Conservation (phyloP, 2,113 vertebrate species). For the Lethenteron camtschaticum region DNA sequence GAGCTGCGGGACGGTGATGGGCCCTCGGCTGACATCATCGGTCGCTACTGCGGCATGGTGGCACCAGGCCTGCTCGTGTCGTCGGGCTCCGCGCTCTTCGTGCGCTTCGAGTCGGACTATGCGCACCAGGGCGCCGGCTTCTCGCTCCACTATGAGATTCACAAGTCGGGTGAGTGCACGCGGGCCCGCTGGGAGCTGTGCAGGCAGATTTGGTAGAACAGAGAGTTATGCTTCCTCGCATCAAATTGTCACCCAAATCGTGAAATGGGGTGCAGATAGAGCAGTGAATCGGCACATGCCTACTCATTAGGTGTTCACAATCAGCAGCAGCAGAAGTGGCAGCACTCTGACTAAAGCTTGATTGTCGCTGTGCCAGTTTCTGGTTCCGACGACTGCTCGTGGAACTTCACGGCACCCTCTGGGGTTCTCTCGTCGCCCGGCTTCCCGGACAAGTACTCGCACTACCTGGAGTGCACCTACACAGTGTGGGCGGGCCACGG, state of each 20-base stretch:
- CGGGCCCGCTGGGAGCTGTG: too few relatives aligned
- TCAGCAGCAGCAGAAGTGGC: too few relatives aligned
- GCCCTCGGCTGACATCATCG: slow-evolving; percentile 54
- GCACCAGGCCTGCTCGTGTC: slow-evolving; percentile 84
- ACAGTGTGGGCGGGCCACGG: slow-evolving; percentile 58
- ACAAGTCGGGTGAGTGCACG: slow-evolving; percentile 53
- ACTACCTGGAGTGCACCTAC: slow-evolving; percentile 89
- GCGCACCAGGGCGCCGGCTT: slow-evolving; percentile 93
- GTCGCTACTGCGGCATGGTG: slow-evolving; percentile 90
- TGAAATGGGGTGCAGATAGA: too few relatives aligned
- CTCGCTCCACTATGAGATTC: slow-evolving; percentile 92
- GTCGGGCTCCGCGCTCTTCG: slow-evolving; percentile 60
- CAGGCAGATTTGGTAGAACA: too few relatives aligned
- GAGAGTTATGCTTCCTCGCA: too few relatives aligned
- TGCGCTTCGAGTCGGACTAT: slow-evolving; percentile 87
- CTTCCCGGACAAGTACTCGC: slow-evolving; percentile 92
- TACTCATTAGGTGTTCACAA: too few relatives aligned
- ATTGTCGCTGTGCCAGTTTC: neutral
- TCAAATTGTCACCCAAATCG: too few relatives aligned
- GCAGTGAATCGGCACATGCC: too few relatives aligned
- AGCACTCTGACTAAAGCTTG: too few relatives aligned
- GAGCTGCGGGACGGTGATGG: slow-evolving; percentile 83
- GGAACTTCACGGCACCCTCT: slow-evolving; percentile 58
- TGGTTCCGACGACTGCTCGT: slow-evolving; percentile 36
- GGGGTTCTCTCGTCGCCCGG: slow-evolving; percentile 82